Percentiles rank a stretch among this genome's conserved stretches.
Conservation (phyloP, 2,113 vertebrate species). For the Grus americana region DNA sequence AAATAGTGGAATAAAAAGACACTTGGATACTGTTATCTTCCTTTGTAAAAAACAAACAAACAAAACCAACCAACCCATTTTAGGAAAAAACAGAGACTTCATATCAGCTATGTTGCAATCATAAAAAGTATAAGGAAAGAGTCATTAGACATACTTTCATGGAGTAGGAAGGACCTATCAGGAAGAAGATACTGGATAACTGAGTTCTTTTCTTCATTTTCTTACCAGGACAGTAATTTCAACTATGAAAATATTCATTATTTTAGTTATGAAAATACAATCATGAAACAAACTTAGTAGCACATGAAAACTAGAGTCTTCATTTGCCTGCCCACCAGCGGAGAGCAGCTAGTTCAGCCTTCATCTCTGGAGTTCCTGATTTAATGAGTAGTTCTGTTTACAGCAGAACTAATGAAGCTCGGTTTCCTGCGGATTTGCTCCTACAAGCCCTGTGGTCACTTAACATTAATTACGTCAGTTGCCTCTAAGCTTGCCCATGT, state of each 20-base stretch:
- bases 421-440: not conserved
- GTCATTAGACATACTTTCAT: not conserved
- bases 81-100: not conserved
- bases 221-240: not conserved
- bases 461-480: not conserved
- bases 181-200: not conserved
- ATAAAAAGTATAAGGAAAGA: not conserved
- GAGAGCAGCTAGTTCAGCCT: not conserved
- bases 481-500: not conserved
- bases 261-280: not conserved
- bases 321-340: not conserved
- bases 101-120: not conserved
- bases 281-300: not conserved
- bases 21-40: not conserved
- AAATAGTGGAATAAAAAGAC: not conserved
- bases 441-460: not conserved
- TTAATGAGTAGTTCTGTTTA: slow-evolving; percentile 8
- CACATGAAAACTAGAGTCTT: not conserved
- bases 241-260: not conserved
- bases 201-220: not conserved
- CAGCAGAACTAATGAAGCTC: slow-evolving; percentile 11
- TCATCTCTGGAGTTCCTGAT: not conserved
- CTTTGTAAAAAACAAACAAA: not conserved
- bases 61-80: not conserved
- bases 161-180: not conserved